These are phyloP conservation scores for Orientallactaga sibirica DNA, from an alignment of 2,797 vertebrate species.

Conservation along the genomic window DNA sequence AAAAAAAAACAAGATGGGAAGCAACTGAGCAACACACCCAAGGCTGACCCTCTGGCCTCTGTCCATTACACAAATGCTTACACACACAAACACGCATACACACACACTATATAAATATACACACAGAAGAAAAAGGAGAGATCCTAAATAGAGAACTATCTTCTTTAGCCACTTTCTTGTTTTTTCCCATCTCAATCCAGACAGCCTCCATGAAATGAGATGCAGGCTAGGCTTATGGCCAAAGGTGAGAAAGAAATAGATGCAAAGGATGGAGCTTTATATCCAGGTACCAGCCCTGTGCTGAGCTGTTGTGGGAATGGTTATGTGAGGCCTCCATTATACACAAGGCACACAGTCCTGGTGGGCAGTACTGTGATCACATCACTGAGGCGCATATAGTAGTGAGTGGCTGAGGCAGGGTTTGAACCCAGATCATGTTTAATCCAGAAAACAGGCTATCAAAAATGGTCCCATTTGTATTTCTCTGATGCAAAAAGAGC, in stretches of 20 bases:
- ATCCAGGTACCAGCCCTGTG: neutral
- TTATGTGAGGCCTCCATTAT: neutral
- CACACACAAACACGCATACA: no score
- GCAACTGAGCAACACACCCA: no score
- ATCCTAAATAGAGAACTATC: neutral
- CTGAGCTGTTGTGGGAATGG: neutral
- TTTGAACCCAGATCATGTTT: neutral
- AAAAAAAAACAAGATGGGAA: no score
- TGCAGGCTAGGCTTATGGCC: neutral
- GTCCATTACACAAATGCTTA: no score
- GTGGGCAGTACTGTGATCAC: neutral
- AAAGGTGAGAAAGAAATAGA: constrained; percentile 7
- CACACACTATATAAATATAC: no score
- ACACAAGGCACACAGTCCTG: no score
- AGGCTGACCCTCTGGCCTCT: no score
- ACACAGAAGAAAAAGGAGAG: neutral
- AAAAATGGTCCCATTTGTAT: neutral
- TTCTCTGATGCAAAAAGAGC: neutral
- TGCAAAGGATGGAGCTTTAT: neutral
- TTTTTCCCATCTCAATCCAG: neutral
- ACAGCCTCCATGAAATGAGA: neutral
- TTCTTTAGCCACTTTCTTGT: neutral
- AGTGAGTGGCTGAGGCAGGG: neutral
- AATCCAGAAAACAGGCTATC: neutral
- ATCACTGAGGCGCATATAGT: neutral